Conservation (phyloP, 2,888 invertebrate species). For the Matsumyia berberina region DNA sequence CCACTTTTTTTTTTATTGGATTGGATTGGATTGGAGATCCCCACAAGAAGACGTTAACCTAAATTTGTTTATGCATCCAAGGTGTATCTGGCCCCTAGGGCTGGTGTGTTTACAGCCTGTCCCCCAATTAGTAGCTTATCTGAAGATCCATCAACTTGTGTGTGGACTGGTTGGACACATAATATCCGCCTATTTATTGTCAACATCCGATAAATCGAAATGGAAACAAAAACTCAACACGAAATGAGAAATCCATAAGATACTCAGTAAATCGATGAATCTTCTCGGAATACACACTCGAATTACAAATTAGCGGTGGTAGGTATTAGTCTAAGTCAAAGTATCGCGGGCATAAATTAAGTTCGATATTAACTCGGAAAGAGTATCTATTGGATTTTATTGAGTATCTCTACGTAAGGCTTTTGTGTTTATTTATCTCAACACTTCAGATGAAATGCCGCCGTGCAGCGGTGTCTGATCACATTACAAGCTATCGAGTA, state of each 20-base stretch:
- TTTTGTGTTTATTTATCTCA: slow-evolving; percentile 39
- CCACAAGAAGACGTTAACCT: slow-evolving; percentile 44
- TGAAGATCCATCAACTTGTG: slow-evolving; percentile 27
- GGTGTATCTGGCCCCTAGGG: slow-evolving; percentile 5
- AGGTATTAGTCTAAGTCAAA: slow-evolving; percentile 36
- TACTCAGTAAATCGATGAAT: slow-evolving; percentile 34
- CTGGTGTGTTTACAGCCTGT: slow-evolving; percentile 22
- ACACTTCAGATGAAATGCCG: slow-evolving; percentile 27
- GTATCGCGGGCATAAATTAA: slow-evolving; percentile 45
- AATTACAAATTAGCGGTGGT: slow-evolving; percentile 47
- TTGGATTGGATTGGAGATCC: no score
- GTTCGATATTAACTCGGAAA: slow-evolving; percentile 17
- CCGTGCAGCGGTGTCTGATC: not conserved
- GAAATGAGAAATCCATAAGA: slow-evolving; percentile 44
- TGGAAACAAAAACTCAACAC: slow-evolving; percentile 18
- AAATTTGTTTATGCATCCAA: slow-evolving; percentile 51
- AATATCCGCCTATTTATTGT: slow-evolving; percentile 56
- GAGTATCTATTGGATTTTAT: slow-evolving; percentile 39
- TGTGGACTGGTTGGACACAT: slow-evolving; percentile 17
- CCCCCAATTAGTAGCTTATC: slow-evolving; percentile 60
- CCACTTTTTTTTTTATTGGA: slow-evolving; percentile 44
- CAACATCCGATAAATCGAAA: slow-evolving; percentile 34
- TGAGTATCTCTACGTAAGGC: slow-evolving; percentile 15
- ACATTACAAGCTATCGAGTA: slow-evolving; percentile 36
- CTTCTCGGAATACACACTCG: slow-evolving; percentile 22